phyloP scores from a whole-genome alignment of 2,113 vertebrate genomes.

The Paratilapia polleni region DNA sequence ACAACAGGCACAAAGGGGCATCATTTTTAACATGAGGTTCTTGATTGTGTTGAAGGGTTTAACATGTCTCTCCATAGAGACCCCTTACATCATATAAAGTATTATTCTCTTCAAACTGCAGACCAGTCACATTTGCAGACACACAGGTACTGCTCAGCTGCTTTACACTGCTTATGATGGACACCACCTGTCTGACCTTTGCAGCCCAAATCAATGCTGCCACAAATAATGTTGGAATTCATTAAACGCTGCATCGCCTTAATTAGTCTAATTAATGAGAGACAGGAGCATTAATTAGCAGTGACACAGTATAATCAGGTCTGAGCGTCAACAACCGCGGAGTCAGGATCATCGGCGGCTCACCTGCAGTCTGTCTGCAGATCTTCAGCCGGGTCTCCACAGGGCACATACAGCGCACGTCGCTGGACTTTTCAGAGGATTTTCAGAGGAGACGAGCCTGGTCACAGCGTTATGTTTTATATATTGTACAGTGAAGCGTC shows the following conservation, averaged over 20 bases:
- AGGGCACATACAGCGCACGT: neutral
- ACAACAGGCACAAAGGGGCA: neutral
- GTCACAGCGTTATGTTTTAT: neutral
- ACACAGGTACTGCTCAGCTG: too few species aligned
- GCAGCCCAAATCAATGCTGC: neutral
- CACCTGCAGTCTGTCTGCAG: slow-evolving; percentile 48
- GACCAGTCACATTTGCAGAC: neutral
- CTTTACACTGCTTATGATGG: neutral
- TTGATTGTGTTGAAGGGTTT: neutral
- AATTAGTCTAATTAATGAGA: neutral
- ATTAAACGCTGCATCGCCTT: neutral
- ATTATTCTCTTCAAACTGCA: neutral
- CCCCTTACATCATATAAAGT: neutral
- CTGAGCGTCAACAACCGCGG: neutral
- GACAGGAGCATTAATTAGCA: neutral
- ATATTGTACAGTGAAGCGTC: neutral
- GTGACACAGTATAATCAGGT: neutral
- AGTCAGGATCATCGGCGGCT: neutral
- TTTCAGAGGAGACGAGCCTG: neutral
- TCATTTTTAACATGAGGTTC: neutral
- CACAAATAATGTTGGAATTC: neutral
- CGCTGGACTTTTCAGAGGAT: neutral
- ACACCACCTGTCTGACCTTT: neutral
- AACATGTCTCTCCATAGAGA: neutral
- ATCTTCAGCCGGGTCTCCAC: neutral